These are phyloP conservation scores for Nephotettix cincticeps DNA, from an alignment of 1,140 invertebrate species.

Conservation along the genomic window DNA sequence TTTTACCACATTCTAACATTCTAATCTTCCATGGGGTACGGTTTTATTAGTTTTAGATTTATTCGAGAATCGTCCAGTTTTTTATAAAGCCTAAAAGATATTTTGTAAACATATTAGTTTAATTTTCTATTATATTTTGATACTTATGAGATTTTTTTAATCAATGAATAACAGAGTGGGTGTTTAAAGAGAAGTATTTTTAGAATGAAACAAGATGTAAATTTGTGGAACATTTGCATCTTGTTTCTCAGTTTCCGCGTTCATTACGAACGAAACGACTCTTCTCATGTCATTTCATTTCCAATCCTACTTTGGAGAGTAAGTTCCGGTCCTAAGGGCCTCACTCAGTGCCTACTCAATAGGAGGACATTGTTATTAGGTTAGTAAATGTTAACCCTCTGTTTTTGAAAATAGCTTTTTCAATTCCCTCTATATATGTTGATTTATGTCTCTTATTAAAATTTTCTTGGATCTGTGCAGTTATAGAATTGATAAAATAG, in stretches of 20 bases:
- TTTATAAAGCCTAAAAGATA: not conserved
- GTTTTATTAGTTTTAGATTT: slow-evolving; percentile 5
- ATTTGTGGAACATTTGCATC: slow-evolving; percentile 9
- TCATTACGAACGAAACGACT: slow-evolving; percentile 6
- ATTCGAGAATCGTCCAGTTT: not conserved
- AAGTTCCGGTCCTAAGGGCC: not conserved
- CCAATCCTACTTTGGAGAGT: slow-evolving; percentile 12
- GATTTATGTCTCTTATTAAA: too few species aligned
- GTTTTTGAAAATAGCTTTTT: not conserved
- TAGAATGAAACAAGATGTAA: not conserved
- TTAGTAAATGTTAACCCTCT: slow-evolving; percentile 3
- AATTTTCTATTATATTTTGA: slow-evolving; percentile 20
- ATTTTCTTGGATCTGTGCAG: too few species aligned
- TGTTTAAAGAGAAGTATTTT: not conserved
- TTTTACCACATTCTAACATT: not conserved
- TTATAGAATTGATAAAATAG: too few species aligned
- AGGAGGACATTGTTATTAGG: slow-evolving; percentile 7
- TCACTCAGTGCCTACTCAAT: not conserved
- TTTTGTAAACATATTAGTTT: slow-evolving; percentile 17
- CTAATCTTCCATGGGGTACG: slow-evolving; percentile 4
- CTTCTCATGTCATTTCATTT: slow-evolving; percentile 1
- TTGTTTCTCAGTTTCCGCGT: not conserved
- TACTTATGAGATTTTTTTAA: not conserved
- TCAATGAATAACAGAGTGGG: not conserved
- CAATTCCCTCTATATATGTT: too few species aligned